Evolutionary conservation across 2,888 invertebrate genomes (phyloP).

Genomic region (Cetonia aurata): DNA sequence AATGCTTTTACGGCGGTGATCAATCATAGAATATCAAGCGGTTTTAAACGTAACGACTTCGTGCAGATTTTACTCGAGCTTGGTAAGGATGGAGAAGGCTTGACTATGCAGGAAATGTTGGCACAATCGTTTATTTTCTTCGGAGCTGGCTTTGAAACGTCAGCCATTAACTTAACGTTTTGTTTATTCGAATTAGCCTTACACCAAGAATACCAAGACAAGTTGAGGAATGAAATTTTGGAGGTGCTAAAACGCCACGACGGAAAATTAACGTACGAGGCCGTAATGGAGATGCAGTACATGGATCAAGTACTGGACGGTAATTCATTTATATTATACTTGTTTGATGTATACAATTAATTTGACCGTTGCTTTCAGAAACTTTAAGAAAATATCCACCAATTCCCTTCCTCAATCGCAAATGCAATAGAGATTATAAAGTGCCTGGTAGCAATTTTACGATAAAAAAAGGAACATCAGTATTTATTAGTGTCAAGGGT

Average conservation of each 20-base stretch:
- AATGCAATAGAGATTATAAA: constrained; percentile 68
- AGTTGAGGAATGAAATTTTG: constrained; percentile 62
- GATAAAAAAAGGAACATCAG: constrained; percentile 69
- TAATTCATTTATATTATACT: constrained; percentile 42
- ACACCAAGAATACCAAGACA: constrained; percentile 64
- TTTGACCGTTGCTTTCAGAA: constrained; percentile 62
- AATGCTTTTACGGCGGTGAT: constrained; percentile 56
- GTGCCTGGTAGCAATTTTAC: constrained; percentile 68
- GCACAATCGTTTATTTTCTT: constrained; percentile 64
- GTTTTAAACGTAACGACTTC: constrained; percentile 58
- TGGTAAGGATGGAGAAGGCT: background rate
- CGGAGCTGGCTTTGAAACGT: constrained; percentile 66
- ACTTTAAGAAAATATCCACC: constrained; percentile 73
- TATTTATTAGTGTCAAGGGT: constrained; percentile 70
- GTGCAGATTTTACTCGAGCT: constrained; percentile 59
- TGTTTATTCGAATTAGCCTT: constrained; percentile 62
- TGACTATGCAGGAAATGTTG: constrained; percentile 48
- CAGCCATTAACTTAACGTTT: constrained; percentile 62
- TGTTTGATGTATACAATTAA: background rate
- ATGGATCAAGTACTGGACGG: constrained; percentile 64
- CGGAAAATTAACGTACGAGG: constrained; percentile 63
- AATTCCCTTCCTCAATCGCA: constrained; percentile 68
- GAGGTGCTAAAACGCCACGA: constrained; percentile 55
- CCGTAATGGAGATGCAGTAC: constrained; percentile 65
- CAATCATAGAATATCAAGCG: constrained; percentile 48